phyloP scores from a whole-genome alignment of 2,113 vertebrate genomes.

The Acrocephalus arundinaceus region DNA sequence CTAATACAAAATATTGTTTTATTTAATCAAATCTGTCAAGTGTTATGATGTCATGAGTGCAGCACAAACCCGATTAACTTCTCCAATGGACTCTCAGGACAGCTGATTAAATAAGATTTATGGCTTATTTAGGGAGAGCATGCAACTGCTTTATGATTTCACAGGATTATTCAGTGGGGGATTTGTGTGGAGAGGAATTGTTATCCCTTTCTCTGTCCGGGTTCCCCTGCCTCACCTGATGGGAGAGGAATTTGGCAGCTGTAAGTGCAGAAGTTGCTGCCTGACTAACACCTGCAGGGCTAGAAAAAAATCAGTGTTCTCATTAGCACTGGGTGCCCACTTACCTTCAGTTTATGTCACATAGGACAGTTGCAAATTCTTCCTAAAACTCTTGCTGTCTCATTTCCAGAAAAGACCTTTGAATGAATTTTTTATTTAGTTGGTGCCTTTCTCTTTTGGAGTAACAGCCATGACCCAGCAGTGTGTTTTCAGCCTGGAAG shows the following conservation, averaged over 20 bases:
- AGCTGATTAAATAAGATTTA: conserved; percentile 19
- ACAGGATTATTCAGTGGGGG: not conserved
- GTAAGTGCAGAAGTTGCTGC: not conserved
- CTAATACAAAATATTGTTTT: not conserved
- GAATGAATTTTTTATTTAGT: not conserved
- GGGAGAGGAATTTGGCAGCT: not conserved
- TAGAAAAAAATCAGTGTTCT: not conserved
- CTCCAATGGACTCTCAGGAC: not conserved
- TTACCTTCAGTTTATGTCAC: not conserved
- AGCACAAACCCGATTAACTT: conserved; percentile 22
- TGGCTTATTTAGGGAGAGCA: not conserved
- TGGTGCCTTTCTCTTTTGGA: not conserved
- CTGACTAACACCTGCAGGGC: not conserved
- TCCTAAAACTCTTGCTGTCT: not conserved
- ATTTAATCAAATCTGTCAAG: conserved; percentile 17
- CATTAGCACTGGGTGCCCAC: not conserved
- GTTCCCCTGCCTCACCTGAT: not conserved
- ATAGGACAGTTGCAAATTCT: not conserved
- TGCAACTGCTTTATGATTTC: not conserved
- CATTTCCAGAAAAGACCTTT: not conserved
- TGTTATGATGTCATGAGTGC: conserved; percentile 25
- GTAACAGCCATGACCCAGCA: not conserved
- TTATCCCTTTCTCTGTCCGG: not conserved
- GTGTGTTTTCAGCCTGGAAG: not conserved
- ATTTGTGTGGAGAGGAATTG: not conserved